phyloP scores from a whole-genome alignment of 2,113 vertebrate species.

The Balaeniceps rex region DNA sequence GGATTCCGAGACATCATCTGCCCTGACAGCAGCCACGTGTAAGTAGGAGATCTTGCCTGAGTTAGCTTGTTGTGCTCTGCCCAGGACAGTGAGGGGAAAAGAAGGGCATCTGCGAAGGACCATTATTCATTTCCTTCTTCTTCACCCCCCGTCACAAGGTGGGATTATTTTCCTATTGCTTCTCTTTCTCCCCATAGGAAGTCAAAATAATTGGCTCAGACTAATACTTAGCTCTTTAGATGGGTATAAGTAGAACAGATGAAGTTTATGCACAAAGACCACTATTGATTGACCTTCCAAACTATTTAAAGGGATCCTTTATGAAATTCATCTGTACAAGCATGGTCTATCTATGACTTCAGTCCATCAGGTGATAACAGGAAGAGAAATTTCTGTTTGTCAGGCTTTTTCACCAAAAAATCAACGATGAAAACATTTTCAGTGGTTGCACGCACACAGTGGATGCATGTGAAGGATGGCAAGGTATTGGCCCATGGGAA shows the following conservation, averaged over 20 bases:
- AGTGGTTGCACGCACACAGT: not conserved
- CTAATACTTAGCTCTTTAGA: not conserved
- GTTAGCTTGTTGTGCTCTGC: not conserved
- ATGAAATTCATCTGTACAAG: not conserved
- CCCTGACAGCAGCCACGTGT: accelerated
- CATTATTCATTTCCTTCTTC: not conserved
- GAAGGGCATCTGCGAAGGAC: not conserved
- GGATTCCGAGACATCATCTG: not conserved
- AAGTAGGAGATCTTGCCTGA: not conserved
- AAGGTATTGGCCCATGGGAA: not conserved
- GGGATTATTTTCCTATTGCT: not conserved
- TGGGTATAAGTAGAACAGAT: not conserved
- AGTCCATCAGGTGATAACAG: not conserved
- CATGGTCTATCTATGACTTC: not conserved
- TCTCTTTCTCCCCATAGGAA: not conserved
- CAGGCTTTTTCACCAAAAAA: not conserved
- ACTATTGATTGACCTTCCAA: not conserved
- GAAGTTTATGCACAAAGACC: not conserved
- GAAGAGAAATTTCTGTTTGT: not conserved
- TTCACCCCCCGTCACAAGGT: not conserved
- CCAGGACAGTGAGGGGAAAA: not conserved
- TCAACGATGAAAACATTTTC: not conserved
- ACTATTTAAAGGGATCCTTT: not conserved
- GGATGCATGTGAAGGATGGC: not conserved
- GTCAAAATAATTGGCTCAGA: not conserved